Evolutionary conservation across 2,797 vertebrate species (phyloP), one percentile per base, ranked within the genome.

Genomic region (Loriculus beryllinus): DNA sequence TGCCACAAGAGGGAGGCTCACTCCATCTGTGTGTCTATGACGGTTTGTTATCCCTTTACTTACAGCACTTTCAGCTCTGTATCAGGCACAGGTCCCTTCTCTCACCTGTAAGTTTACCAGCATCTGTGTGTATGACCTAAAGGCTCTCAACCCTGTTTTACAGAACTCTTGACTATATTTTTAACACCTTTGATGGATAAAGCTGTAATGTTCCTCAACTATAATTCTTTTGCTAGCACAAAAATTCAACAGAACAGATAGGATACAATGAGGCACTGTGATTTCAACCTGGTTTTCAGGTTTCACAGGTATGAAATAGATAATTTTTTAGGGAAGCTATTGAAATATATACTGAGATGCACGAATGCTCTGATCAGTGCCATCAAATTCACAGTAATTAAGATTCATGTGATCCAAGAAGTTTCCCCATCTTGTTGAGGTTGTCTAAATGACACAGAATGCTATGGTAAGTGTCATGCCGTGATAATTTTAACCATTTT

Each of bases 11-110:
- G 14, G 33, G 28, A 15, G 5, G 3, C 14, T 67, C 25, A 10
- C 7, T 26, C 29, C 0, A 0, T 6, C 6, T 28, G 5, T 1
- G 3, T 14, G 13, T 12, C 26, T 19, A 0, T 23, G 39, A 15
- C 22, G 11, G 1, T 43, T 92, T 37, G 13, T 37, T 12, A 43
- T 1, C 29, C 42, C 8, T 47, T 33, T 31, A 63, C 45, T 63
- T 47, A 33, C 8, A 18, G 2, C 15, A 2, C 6, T 31, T 47
- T 7, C 20, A 37, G 43, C 47, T 29, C 14, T 1, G 0, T 7
- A 4, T 28, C 21, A n/a, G 35, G 23, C 40, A 16, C 29, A 19
- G 13, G 21, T 45, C 48, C 8, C 64, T 35, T 83, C 62, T 76
- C 21, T 49, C 39, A 18, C 17, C 12, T 79, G 0, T 20, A 4